phyloP scores from a whole-genome alignment of 2,888 invertebrate genomes.

The Glaucopsyche alexis region DNA sequence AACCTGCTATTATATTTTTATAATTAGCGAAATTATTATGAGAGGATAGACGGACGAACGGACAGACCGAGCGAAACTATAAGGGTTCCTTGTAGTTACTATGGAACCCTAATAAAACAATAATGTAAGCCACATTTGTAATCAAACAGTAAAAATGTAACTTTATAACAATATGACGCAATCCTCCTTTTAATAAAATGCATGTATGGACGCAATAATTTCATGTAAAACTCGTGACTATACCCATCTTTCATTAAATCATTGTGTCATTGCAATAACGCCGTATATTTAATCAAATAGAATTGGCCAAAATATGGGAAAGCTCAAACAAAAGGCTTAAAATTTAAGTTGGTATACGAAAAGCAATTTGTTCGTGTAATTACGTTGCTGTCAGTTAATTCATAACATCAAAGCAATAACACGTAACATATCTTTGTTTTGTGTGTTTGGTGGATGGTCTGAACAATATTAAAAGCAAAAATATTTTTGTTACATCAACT shows the following conservation, averaged over 20 bases:
- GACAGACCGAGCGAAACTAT: no score
- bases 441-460: constrained; percentile 24
- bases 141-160: no score
- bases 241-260: not conserved
- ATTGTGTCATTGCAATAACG: not conserved
- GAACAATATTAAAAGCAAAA: not conserved
- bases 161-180: no score
- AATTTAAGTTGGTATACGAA: constrained; percentile 23
- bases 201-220: no score
- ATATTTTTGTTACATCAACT: not conserved
- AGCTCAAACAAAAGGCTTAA: constrained; percentile 24
- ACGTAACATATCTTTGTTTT: constrained; percentile 34
- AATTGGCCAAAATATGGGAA: not conserved
- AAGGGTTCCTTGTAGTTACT: no score
- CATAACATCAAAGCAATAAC: constrained; percentile 35
- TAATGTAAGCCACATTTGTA: no score
- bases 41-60: no score
- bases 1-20: no score
- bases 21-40: no score
- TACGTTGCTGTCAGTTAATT: constrained; percentile 37
- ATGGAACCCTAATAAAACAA: no score
- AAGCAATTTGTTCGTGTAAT: constrained; percentile 37
- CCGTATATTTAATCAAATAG: not conserved
- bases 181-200: no score
- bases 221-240: no score